Evolutionary conservation across 2,797 vertebrate genomes (phyloP).

Genomic region (Labeo calbasu): DNA sequence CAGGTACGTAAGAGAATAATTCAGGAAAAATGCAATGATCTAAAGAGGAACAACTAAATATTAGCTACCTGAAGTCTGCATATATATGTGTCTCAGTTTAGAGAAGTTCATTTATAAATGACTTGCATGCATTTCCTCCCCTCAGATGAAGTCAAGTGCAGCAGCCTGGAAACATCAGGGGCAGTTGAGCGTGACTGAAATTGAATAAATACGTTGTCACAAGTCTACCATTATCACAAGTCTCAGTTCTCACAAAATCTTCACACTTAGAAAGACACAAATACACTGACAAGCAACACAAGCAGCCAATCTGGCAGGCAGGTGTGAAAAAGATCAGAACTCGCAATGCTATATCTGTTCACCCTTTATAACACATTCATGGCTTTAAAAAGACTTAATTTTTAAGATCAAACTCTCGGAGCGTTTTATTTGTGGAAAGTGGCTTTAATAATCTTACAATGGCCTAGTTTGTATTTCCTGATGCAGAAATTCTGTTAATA

Average conservation of each 20-base stretch:
- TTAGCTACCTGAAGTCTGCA: neutral
- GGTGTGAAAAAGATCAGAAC: conserved; percentile 11
- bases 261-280: conserved; percentile 8
- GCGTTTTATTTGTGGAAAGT: neutral
- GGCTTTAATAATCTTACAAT: neutral
- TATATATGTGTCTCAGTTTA: neutral
- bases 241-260: conserved; percentile 18
- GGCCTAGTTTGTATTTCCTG: neutral
- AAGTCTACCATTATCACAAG: conserved; percentile 40
- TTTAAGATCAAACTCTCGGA: neutral
- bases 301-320: neutral
- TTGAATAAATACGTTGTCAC: conserved; percentile 20
- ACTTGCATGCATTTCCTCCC: conserved; percentile 8
- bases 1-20: conserved; percentile 35
- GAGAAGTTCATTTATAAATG: conserved; percentile 19
- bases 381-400: conserved; percentile 26
- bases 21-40: neutral
- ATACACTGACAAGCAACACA: conserved; percentile 6
- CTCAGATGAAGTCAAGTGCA: conserved; percentile 47
- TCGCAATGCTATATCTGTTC: conserved; percentile 2
- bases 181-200: conserved; percentile 29
- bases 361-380: conserved; percentile 5
- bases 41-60: neutral
- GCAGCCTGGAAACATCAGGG: conserved; percentile 40
- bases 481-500: neutral